Base-by-base conservation (phyloP, 1,140 invertebrate species). In the Drosophila hydei region DNA sequence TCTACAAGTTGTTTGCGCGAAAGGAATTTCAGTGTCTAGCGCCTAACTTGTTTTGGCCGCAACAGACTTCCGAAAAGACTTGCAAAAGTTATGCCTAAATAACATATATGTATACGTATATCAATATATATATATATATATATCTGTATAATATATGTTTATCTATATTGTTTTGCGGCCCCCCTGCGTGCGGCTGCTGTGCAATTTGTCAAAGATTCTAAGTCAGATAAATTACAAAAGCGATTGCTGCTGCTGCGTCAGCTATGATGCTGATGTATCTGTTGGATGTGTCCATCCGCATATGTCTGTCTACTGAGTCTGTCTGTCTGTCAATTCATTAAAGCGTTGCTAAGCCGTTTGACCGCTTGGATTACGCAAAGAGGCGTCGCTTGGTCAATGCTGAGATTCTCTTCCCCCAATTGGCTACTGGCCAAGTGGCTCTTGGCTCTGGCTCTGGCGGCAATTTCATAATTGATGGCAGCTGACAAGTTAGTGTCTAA, bases 401-500 rank as follows among this genome's bases (percentile, higher is more conserved):
- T 56, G 8, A 48, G 21, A 18, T 45, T 18, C 25, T 69, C 67
- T 16, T 54, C 30, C 38, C 38, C 38, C n/a, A 42, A 19, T 45
- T 18, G 43, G 23, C 23, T 55, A 16, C 45, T 42, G 54, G 38
- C 21, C 38, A 11, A 11, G 30, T 33, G 16, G 59, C 45, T 25
- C 50, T 58, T 50, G 33, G 54, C 16, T 40, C 43, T 27, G 27
- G 45, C 27, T 4, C 27, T 8, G n/a, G 58, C 47, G 56, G 72
- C 56, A 73, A 77, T 79, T 79, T 73, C 74, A 79, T 73, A 79
- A 79, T 79, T 79, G 74, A 79, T 72, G 76, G 55, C 70, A 76
- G 18, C 68, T 75, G 73, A 64, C 73, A 75, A 55, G 59, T 72
- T 72, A 72, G 61, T 47, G 52, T 72, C 70, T 55, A 79, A 76